Percentiles rank a stretch among this genome's conserved stretches.
These are phyloP conservation scores for Cepaea hortensis DNA, from an alignment of 2,888 invertebrate genomes.

Conservation along the genomic window DNA sequence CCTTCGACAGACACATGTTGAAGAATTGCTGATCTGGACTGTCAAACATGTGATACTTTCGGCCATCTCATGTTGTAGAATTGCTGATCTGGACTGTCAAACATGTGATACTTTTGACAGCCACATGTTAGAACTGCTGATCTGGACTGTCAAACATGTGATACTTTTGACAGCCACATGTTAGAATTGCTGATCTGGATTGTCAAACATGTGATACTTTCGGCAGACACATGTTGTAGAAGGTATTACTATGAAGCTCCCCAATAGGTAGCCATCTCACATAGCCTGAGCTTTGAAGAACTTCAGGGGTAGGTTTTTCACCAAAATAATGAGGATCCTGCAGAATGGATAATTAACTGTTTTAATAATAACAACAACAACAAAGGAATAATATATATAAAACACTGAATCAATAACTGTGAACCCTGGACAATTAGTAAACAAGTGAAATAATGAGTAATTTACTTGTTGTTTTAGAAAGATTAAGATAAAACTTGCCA, in stretches of 20 bases:
- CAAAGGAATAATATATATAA: too few relatives aligned
- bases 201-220: neutral
- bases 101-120: too few relatives aligned
- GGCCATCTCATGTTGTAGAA: slow-evolving; percentile 62
- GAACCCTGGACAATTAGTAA: too few relatives aligned
- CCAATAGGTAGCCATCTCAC: slow-evolving; percentile 65
- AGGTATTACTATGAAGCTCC: slow-evolving; percentile 65
- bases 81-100: slow-evolving; percentile 57
- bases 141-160: neutral
- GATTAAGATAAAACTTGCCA: too few relatives aligned
- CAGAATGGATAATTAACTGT: slow-evolving; percentile 13
- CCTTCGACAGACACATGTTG: too few relatives aligned
- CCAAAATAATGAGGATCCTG: slow-evolving; percentile 72
- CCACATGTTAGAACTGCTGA: too few relatives aligned
- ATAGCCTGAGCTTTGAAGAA: slow-evolving; percentile 59
- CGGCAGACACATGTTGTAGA: slow-evolving; percentile 73
- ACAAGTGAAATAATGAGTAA: too few relatives aligned
- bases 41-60: too few relatives aligned
- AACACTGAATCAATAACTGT: too few relatives aligned
- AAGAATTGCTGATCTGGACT: too few relatives aligned
- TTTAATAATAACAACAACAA: too few relatives aligned
- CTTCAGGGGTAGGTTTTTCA: slow-evolving; percentile 32
- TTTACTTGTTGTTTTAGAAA: too few relatives aligned
- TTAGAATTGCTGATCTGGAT: slow-evolving; percentile 63
- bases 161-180: slow-evolving; percentile 64